Evolutionary conservation across 2,888 invertebrate species (phyloP).

Genomic region (Lithophane leautieri): DNA sequence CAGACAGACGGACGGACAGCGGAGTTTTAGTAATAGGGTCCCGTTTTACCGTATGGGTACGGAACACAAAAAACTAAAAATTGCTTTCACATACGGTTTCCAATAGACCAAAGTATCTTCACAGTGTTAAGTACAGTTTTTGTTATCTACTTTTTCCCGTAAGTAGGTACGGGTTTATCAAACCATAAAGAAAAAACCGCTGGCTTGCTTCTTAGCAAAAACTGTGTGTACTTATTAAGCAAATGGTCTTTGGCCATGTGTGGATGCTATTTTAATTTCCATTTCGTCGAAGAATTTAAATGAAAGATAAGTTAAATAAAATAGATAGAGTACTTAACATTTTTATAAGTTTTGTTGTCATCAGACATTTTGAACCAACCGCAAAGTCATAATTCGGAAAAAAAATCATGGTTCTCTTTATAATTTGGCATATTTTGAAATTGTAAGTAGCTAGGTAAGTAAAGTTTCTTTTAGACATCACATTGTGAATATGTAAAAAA

Average conservation of each 20-base stretch:
- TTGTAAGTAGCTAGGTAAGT: too few species aligned
- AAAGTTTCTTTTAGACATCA: neutral
- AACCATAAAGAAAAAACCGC: constrained; percentile 27
- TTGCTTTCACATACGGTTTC: constrained; percentile 20
- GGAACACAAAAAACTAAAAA: too few species aligned
- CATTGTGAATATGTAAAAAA: neutral
- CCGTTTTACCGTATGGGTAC: too few species aligned
- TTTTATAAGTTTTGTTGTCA: neutral
- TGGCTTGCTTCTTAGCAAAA: constrained; percentile 21
- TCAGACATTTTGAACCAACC: neutral
- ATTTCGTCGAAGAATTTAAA: neutral
- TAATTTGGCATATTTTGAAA: neutral
- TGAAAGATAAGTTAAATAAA: neutral
- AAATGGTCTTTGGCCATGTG: constrained; percentile 14
- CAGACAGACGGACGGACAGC: too few species aligned
- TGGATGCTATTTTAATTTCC: constrained; percentile 1
- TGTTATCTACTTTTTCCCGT: constrained; percentile 22
- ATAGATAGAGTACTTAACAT: neutral
- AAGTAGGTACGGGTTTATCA: constrained; percentile 17
- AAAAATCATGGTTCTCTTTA: neutral
- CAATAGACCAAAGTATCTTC: constrained; percentile 31
- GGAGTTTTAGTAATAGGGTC: too few species aligned
- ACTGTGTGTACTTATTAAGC: constrained; percentile 11
- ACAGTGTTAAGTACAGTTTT: constrained; percentile 32
- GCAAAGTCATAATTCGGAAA: too few species aligned